Evolutionary conservation across 2,113 vertebrate species (phyloP).

Genomic region (Acrocephalus kingi): DNA sequence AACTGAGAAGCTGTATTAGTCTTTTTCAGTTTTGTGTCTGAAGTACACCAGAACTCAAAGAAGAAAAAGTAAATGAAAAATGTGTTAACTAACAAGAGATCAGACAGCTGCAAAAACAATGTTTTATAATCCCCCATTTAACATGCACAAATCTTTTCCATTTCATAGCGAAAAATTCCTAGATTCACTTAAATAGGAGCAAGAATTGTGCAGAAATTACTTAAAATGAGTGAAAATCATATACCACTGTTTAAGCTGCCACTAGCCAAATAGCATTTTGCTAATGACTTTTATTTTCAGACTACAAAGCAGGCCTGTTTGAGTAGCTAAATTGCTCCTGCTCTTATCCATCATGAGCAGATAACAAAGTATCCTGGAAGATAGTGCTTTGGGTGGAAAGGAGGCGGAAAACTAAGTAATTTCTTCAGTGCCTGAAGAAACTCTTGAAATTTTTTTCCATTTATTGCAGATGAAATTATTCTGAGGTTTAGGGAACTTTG

Average conservation of each 20-base stretch:
- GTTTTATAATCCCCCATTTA: slow-evolving; percentile 35
- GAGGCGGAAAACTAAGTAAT: not conserved
- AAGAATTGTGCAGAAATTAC: slow-evolving; percentile 27
- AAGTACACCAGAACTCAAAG: slow-evolving; percentile 1
- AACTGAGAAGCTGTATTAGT: slow-evolving; percentile 31
- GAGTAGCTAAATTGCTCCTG: slow-evolving; percentile 30
- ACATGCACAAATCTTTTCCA: slow-evolving; percentile 26
- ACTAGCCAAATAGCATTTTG: slow-evolving; percentile 33
- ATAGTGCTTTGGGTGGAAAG: not conserved
- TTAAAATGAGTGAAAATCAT: slow-evolving; percentile 47
- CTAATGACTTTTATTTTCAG: slow-evolving; percentile 42
- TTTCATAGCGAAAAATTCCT: slow-evolving; percentile 33
- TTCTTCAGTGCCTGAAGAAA: slow-evolving; percentile 12
- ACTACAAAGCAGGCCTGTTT: slow-evolving; percentile 27
- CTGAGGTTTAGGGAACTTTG: not conserved
- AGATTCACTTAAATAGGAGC: slow-evolving; percentile 11
- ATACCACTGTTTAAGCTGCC: slow-evolving; percentile 37
- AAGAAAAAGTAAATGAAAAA: slow-evolving; percentile 18
- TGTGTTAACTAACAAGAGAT: slow-evolving; percentile 26
- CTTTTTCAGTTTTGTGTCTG: slow-evolving; percentile 19
- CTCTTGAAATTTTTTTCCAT: not conserved
- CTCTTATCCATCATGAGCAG: slow-evolving; percentile 2
- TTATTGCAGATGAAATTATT: not conserved
- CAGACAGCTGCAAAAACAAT: slow-evolving; percentile 42
- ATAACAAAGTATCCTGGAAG: not conserved